Percentiles rank a stretch among this genome's conserved stretches.
Evolutionary conservation across 2,888 invertebrate species (phyloP).

Genomic region (Cephus nigrinus): DNA sequence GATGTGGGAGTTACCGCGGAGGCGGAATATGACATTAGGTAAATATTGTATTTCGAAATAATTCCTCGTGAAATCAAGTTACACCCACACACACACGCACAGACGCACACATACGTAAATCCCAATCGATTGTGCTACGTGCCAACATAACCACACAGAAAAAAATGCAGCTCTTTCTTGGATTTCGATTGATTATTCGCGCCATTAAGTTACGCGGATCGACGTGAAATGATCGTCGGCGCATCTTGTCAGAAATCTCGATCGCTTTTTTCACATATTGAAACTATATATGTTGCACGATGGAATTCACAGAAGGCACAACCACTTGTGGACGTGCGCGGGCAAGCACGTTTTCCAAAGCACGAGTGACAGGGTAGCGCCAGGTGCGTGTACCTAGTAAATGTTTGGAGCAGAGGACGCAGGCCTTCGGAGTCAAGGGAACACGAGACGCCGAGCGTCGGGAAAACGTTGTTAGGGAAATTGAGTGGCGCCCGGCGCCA

Average conservation of each 20-base stretch:
- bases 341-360: not conserved
- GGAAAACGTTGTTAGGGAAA: not conserved
- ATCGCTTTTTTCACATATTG: not conserved
- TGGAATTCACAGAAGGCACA: conserved; percentile 26
- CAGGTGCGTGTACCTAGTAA: not conserved
- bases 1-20: not conserved
- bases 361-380: not conserved
- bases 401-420: not conserved
- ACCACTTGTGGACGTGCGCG: conserved; percentile 58
- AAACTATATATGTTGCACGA: not conserved
- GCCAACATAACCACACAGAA: not conserved
- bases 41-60: not conserved
- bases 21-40: not conserved
- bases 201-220: not conserved
- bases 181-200: not conserved
- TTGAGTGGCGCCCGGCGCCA: not conserved
- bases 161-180: not conserved
- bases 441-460: conserved; percentile 9
- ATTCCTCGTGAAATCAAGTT: not conserved
- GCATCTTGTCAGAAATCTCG: not conserved
- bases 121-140: not conserved
- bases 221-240: not conserved
- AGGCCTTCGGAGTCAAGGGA: not conserved
- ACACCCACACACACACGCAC: not conserved
- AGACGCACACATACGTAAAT: not conserved